A percentile compares a stretch with the other conserved stretches of the same genome.
These are phyloP conservation scores for Cettia cetti DNA, from an alignment of 2,113 vertebrate genomes.

Conservation along the genomic window DNA sequence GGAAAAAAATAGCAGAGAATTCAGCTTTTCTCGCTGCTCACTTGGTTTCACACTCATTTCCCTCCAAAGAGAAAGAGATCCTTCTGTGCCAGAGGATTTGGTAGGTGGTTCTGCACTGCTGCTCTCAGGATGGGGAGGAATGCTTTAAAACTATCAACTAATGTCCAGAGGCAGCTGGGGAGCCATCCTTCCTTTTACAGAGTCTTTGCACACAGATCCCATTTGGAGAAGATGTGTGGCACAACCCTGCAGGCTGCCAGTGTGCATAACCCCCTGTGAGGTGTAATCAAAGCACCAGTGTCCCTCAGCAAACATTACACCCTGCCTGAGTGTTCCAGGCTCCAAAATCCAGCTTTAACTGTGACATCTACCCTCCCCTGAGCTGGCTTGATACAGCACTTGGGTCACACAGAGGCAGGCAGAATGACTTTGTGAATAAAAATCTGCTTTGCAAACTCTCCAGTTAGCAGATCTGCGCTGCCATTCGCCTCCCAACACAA, in stretches of 20 bases:
- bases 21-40: background rate
- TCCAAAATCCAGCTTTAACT: conserved; percentile 1
- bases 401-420: background rate
- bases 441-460: background rate
- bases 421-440: background rate
- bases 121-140: background rate
- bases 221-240: background rate
- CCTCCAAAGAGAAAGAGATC: background rate
- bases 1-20: background rate
- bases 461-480: background rate
- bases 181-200: background rate
- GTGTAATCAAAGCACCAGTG: background rate
- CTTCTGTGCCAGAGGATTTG: background rate
- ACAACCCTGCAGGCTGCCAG: background rate
- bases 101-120: background rate
- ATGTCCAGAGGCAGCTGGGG: conserved; percentile 19
- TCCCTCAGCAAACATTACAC: conserved; percentile 34
- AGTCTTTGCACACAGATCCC: background rate
- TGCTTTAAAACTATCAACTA: background rate
- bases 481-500: background rate
- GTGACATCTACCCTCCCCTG: background rate
- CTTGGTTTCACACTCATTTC: background rate
- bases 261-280: background rate
- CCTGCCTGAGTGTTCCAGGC: background rate
- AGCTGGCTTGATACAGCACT: background rate